Evolutionary conservation across 2,797 vertebrate genomes (phyloP).

Genomic region (Trachurus trachurus): DNA sequence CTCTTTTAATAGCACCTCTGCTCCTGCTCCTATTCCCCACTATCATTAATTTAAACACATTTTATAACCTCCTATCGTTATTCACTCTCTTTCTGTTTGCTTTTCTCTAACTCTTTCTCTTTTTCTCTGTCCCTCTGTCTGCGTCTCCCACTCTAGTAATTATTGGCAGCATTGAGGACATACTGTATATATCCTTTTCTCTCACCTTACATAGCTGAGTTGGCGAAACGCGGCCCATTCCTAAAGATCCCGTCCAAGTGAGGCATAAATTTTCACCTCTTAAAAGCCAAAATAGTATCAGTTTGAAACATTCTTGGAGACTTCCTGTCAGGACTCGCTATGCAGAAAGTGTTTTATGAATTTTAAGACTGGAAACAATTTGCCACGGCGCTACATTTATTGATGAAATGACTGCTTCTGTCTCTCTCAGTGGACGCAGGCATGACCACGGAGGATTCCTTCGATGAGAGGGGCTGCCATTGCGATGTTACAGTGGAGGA

Average conservation of each 20-base stretch:
- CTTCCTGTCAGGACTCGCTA: slow-evolving; percentile 11
- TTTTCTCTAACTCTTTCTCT: background rate
- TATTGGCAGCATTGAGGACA: slow-evolving; percentile 43
- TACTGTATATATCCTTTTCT: slow-evolving; percentile 17
- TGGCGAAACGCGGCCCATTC: slow-evolving; percentile 45
- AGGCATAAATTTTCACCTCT: slow-evolving; percentile 61
- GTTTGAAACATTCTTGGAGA: slow-evolving; percentile 52
- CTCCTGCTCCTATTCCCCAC: slow-evolving; percentile 7
- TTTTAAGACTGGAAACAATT: slow-evolving; percentile 50
- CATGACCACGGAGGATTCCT: slow-evolving; percentile 91
- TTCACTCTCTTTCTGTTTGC: slow-evolving; percentile 2
- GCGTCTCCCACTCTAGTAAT: slow-evolving; percentile 27
- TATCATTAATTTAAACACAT: slow-evolving; percentile 27
- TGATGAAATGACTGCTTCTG: slow-evolving; percentile 30
- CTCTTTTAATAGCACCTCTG: slow-evolving; percentile 27
- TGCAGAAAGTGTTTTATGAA: slow-evolving; percentile 49
- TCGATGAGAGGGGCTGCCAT: slow-evolving; percentile 95
- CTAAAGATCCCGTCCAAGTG: slow-evolving; percentile 38
- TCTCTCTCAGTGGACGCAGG: slow-evolving; percentile 90
- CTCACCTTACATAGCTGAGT: slow-evolving; percentile 44
- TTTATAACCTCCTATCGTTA: slow-evolving; percentile 21
- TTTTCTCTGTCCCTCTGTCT: slow-evolving; percentile 18
- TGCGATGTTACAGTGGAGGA: slow-evolving; percentile 97
- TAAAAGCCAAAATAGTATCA: slow-evolving; percentile 60
- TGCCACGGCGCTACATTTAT: slow-evolving; percentile 33